Percentiles rank a stretch among this genome's conserved stretches.
Conservation (phyloP, 2,113 vertebrate species). For the Mormyrus iriodes region DNA sequence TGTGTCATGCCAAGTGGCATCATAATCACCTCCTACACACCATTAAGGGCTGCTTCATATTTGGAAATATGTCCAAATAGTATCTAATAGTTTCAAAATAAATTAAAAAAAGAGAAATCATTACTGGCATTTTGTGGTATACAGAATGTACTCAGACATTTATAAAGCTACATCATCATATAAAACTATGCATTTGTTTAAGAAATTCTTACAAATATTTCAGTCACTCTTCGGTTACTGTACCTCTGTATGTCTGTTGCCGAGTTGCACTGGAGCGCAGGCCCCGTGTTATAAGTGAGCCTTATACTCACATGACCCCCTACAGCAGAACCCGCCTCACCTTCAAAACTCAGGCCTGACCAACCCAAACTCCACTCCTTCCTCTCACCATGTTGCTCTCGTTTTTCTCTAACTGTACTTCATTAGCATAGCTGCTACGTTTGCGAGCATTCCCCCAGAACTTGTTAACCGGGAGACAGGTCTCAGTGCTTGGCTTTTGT, state of each 20-base stretch:
- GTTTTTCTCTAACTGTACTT: neutral
- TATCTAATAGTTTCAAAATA: slow-evolving; percentile 10
- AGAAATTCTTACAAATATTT: slow-evolving; percentile 12
- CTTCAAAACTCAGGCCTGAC: neutral
- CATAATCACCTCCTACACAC: slow-evolving; percentile 3
- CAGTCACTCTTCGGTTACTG: neutral
- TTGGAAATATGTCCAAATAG: neutral
- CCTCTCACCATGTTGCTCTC: neutral
- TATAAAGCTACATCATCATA: slow-evolving; percentile 15
- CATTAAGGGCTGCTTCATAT: neutral
- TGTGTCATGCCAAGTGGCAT: neutral
- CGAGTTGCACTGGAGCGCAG: neutral
- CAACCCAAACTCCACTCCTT: slow-evolving; percentile 24
- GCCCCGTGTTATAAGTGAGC: neutral
- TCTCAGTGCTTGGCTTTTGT: slow-evolving; percentile 21
- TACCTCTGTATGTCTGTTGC: neutral
- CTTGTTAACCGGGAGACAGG: slow-evolving; percentile 22
- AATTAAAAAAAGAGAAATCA: neutral
- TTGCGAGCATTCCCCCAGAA: neutral
- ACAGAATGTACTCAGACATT: neutral
- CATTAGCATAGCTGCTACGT: neutral
- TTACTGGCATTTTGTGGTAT: neutral
- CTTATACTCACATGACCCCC: slow-evolving; percentile 16
- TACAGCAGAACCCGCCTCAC: neutral
- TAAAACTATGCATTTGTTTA: slow-evolving; percentile 17